phyloP scores from a whole-genome alignment of 1,140 invertebrate species.

The Drosophila pectinifera region DNA sequence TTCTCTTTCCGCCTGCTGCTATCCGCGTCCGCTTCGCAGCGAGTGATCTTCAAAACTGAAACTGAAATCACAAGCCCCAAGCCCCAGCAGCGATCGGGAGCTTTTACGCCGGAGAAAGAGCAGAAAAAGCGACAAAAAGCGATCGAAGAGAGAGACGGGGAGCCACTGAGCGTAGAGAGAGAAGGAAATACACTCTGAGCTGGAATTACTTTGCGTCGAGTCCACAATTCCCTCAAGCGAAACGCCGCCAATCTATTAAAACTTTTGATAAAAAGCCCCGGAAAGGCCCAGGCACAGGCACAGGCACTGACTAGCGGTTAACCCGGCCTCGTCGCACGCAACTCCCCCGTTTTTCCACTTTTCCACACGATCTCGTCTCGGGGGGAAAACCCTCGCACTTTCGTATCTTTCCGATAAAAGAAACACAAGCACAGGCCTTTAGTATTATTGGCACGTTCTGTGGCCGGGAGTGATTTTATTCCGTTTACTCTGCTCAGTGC shows the following conservation, averaged over 20 bases:
- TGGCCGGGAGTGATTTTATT: constrained; percentile 10
- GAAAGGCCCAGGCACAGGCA: constrained; percentile 4
- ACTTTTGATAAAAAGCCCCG: constrained; percentile 77
- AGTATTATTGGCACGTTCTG: constrained; percentile 55
- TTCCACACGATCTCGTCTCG: not conserved
- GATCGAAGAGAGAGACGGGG: constrained; percentile 3
- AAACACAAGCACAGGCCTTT: constrained; percentile 9
- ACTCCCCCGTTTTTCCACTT: constrained; percentile 1
- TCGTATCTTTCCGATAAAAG: constrained; percentile 39
- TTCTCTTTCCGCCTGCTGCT: constrained; percentile 16
- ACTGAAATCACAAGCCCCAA: constrained; percentile 62
- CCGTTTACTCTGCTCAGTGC: constrained; percentile 6
- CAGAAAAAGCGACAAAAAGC: not conserved
- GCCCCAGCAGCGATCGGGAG: constrained; percentile 28
- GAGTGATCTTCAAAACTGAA: constrained; percentile 79
- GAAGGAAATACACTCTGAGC: constrained; percentile 26
- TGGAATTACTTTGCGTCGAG: constrained; percentile 73
- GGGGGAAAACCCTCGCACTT: constrained; percentile 46
- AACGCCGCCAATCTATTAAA: constrained; percentile 73
- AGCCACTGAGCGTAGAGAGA: constrained; percentile 3
- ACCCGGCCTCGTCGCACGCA: constrained; percentile 12
- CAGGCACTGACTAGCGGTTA: constrained; percentile 51
- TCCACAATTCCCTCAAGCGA: constrained; percentile 68
- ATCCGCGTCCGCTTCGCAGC: constrained; percentile 37
- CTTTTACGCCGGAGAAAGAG: constrained; percentile 46